phyloP scores from a whole-genome alignment of 2,113 vertebrate species.

The Lichenostomus cassidix region DNA sequence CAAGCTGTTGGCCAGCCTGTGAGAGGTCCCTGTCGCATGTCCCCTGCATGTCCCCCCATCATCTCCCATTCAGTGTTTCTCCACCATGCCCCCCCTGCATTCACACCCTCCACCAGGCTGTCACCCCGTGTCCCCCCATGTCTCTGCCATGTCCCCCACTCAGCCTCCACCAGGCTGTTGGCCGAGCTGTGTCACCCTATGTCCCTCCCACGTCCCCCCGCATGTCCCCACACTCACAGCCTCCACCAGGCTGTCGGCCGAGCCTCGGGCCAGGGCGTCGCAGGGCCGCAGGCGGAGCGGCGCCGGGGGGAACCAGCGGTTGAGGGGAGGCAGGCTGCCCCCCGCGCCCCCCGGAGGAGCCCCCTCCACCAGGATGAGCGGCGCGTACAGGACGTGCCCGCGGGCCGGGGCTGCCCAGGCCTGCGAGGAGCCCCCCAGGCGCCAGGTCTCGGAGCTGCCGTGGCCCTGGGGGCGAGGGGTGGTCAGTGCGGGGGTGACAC shows the following conservation, averaged over 20 bases:
- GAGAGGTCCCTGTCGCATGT: not conserved
- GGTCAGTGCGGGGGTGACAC: not conserved
- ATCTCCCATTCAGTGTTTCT: too few species aligned
- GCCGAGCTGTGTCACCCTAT: too few species aligned
- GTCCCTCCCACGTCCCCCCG: too few species aligned
- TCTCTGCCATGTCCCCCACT: too few species aligned
- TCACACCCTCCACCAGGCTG: not conserved
- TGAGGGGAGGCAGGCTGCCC: not conserved
- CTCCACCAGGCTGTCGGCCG: not conserved
- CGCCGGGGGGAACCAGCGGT: not conserved
- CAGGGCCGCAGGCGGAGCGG: not conserved
- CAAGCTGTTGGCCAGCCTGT: not conserved
- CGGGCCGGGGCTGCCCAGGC: conserved; percentile 19
- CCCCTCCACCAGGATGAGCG: conserved; percentile 82
- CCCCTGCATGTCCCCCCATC: not conserved
- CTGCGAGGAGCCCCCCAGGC: conserved; percentile 48
- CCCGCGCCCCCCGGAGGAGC: not conserved
- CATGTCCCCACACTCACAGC: not conserved
- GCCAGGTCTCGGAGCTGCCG: conserved; percentile 47
- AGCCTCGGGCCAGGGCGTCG: not conserved
- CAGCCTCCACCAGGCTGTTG: too few species aligned
- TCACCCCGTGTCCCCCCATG: too few species aligned
- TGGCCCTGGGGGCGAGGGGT: not conserved
- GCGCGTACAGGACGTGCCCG: conserved; percentile 84
- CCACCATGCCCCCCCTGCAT: not conserved